phyloP scores from a whole-genome alignment of 2,113 vertebrate species.

The Motacilla tschutschensis region DNA sequence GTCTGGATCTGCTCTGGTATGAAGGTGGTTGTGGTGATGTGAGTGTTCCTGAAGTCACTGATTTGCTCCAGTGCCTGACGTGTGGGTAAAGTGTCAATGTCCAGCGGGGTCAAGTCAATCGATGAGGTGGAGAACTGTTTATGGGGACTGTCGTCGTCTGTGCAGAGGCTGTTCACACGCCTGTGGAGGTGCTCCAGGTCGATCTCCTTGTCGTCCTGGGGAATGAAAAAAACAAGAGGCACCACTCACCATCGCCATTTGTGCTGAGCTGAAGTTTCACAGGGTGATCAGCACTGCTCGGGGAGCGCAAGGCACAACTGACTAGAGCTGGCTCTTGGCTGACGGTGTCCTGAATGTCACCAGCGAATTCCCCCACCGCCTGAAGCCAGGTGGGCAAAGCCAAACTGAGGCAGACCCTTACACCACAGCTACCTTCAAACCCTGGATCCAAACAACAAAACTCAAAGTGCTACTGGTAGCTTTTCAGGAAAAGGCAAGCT shows the following conservation, averaged over 20 bases:
- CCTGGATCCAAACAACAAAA: not conserved
- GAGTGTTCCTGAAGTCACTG: slow-evolving; percentile 99
- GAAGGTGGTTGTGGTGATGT: slow-evolving; percentile 98
- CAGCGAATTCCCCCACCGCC: not conserved
- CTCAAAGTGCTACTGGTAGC: not conserved
- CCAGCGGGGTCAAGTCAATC: slow-evolving; percentile 96
- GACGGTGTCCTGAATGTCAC: not conserved
- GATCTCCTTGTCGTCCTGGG: slow-evolving; percentile 98
- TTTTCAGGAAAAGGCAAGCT: not conserved
- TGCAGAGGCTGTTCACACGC: slow-evolving; percentile 98
- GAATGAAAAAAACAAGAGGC: slow-evolving; percentile 72
- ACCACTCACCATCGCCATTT: slow-evolving; percentile 58
- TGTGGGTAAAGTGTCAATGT: slow-evolving; percentile 96
- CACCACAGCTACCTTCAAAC: not conserved
- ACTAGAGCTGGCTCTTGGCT: slow-evolving; percentile 45
- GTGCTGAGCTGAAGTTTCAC: slow-evolving; percentile 27
- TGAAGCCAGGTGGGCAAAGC: not conserved
- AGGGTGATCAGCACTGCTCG: slow-evolving; percentile 12
- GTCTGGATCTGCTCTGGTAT: slow-evolving; percentile 99
- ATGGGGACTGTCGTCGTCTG: slow-evolving; percentile 98
- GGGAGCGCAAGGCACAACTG: slow-evolving; percentile 41
- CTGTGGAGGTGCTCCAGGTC: slow-evolving; percentile 98
- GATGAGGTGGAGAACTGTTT: slow-evolving; percentile 99
- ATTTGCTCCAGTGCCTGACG: slow-evolving; percentile 98
- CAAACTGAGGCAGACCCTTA: not conserved